phyloP scores from a whole-genome alignment of 2,888 invertebrate genomes.

The Microctonus hyperodae region DNA sequence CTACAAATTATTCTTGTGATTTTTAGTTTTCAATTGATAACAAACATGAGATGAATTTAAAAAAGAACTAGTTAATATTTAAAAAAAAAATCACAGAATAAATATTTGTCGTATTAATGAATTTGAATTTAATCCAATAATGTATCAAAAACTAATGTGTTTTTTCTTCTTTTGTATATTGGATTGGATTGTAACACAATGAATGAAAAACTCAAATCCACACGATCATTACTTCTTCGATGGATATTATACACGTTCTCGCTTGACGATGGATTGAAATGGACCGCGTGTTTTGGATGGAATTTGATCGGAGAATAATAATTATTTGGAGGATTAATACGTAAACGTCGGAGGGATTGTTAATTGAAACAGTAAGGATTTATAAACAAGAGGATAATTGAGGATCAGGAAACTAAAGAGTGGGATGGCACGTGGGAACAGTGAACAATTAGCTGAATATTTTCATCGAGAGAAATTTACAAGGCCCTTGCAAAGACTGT shows the following conservation, averaged over 20 bases:
- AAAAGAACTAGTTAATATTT: constrained; percentile 29
- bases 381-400: constrained; percentile 42
- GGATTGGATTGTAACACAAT: constrained; percentile 64
- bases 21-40: constrained; percentile 21
- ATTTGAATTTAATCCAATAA: constrained; percentile 33
- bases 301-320: constrained; percentile 53
- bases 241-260: constrained; percentile 61
- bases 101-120: constrained; percentile 46
- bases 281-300: constrained; percentile 46
- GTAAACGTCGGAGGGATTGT: constrained; percentile 31
- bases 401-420: constrained; percentile 49
- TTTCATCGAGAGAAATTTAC: constrained; percentile 41
- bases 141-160: constrained; percentile 60
- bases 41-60: background rate
- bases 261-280: constrained; percentile 53
- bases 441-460: constrained; percentile 40
- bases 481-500: constrained; percentile 22
- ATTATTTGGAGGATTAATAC: constrained; percentile 50
- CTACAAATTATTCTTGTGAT: constrained; percentile 48
- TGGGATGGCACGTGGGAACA: constrained; percentile 33
- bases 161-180: constrained; percentile 65
- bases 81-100: constrained; percentile 41
- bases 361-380: constrained; percentile 36
- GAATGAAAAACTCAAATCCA: constrained; percentile 64
- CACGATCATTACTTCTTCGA: constrained; percentile 63